A percentile compares a stretch with the other conserved stretches of the same genome.
These are phyloP conservation scores for Agriopis aurantiaria DNA, from an alignment of 2,888 invertebrate genomes.

Conservation along the genomic window DNA sequence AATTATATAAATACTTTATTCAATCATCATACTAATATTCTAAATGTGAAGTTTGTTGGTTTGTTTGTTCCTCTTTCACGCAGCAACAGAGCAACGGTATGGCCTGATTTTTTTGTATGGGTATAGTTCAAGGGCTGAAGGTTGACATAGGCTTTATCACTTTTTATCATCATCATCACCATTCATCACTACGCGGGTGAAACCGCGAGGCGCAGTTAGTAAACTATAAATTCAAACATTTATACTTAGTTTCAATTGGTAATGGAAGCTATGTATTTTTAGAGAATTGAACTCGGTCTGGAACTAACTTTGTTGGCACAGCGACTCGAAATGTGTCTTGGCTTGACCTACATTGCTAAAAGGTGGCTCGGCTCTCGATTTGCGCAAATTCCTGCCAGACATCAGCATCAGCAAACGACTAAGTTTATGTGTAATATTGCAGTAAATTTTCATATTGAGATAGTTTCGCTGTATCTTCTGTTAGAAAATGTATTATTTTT, in stretches of 20 bases:
- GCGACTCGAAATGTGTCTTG: constrained; percentile 18
- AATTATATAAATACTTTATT: too few species aligned
- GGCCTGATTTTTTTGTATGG: too few species aligned
- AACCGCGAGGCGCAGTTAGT: too few species aligned
- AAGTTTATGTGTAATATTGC: neutral
- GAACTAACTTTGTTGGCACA: constrained; percentile 24
- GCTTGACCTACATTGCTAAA: constrained; percentile 21
- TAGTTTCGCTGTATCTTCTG: neutral
- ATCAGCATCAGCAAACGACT: neutral
- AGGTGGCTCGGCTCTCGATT: constrained; percentile 15
- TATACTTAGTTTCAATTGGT: neutral
- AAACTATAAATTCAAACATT: too few species aligned
- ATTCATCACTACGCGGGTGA: too few species aligned
- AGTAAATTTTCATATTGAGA: neutral
- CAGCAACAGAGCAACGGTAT: too few species aligned
- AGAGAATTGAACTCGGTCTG: constrained; percentile 41
- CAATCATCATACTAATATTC: too few species aligned
- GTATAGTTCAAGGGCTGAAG: too few species aligned
- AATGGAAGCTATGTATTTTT: neutral
- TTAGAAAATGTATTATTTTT: neutral
- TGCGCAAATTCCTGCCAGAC: constrained; percentile 13
- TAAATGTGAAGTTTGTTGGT: too few species aligned
- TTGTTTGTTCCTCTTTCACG: too few species aligned
- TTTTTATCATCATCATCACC: too few species aligned
- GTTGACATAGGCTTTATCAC: too few species aligned